Evolutionary conservation across 2,797 vertebrate genomes (phyloP).

Genomic region (Esox lucius): DNA sequence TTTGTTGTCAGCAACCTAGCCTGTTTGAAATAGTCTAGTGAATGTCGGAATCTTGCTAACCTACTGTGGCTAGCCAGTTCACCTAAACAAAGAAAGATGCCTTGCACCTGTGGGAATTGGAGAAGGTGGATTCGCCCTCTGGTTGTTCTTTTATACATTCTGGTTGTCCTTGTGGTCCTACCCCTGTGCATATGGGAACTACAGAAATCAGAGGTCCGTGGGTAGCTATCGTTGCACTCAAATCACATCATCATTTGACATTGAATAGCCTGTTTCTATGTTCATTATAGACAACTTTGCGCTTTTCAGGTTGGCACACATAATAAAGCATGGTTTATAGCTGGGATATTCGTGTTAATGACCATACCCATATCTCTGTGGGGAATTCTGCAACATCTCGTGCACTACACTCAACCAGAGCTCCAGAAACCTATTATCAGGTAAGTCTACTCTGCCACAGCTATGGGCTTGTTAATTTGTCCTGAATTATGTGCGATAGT

Average conservation of each 20-base stretch:
- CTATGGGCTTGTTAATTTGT: background rate
- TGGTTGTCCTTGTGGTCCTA: conserved; percentile 84
- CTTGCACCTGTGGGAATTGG: conserved; percentile 94
- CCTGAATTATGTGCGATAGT: background rate
- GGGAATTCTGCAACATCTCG: conserved; percentile 95
- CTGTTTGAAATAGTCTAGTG: background rate
- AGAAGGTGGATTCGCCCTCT: conserved; percentile 93
- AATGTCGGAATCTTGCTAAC: background rate
- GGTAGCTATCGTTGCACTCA: background rate
- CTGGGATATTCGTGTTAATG: conserved; percentile 95
- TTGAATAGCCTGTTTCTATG: background rate
- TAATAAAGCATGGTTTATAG: conserved; percentile 97
- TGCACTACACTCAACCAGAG: conserved; percentile 97
- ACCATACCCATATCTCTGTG: conserved; percentile 96
- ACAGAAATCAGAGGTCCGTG: conserved; percentile 87
- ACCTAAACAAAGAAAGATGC: conserved; percentile 72
- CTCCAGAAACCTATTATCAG: conserved; percentile 98
- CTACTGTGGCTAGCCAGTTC: conserved; percentile 15
- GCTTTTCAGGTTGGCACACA: conserved; percentile 85
- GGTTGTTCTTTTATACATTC: conserved; percentile 85
- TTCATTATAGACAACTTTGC: background rate
- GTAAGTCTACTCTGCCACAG: conserved; percentile 65
- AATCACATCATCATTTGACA: background rate
- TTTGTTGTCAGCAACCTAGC: background rate
- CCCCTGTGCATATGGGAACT: conserved; percentile 91